Evolutionary conservation across 1,140 invertebrate species (phyloP), one percentile per base, ranked within the genome.

Genomic region (Drosophila sturtevanti): DNA sequence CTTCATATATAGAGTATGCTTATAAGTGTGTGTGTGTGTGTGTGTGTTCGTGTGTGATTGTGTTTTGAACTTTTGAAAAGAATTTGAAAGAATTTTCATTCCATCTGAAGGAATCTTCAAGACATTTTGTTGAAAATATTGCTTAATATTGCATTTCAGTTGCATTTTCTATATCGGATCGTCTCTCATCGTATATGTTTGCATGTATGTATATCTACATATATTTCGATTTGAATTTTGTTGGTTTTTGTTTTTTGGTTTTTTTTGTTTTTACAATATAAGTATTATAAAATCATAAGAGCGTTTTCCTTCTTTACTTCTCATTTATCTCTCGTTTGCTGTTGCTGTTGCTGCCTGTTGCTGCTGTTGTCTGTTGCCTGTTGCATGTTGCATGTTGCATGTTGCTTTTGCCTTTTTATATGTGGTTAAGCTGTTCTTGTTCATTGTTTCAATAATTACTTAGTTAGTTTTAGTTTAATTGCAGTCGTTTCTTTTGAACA

Each of bases 211-310:
- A 6, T 31, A 4, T 16, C 12, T 56, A 14, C 12, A 48, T 18
- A 12, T 65, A 68, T 68, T 44, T 27, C 41, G 59, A 60, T 41
- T 41, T 61, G 7, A 18, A 27, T 65, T 4, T 56, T 5, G 27
- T 37, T 22, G 56, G 77, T 38, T 72, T 27, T 64, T 63, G 41
- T 77, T 27, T 70, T 21, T 24, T 41, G 66, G 78, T n/a, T 18
- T 18, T 14, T 24, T 41, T 77, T 81, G 2, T 18, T 18, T 48
- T 18, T 48, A 48, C 41, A 54, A 34, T 35, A 34, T 55, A 34
- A 31, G 9, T 72, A 79, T 85, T 79, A 85, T 68, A 89, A 87
- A 89, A 89, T 87, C 84, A 87, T 87, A 87, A 87, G 82, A 87
- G 84, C 84, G 62, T 87, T 87, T 87, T 54, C 85, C 68, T 72